Base-by-base conservation (phyloP, 2,888 invertebrate species). In the Melieria picta region DNA sequence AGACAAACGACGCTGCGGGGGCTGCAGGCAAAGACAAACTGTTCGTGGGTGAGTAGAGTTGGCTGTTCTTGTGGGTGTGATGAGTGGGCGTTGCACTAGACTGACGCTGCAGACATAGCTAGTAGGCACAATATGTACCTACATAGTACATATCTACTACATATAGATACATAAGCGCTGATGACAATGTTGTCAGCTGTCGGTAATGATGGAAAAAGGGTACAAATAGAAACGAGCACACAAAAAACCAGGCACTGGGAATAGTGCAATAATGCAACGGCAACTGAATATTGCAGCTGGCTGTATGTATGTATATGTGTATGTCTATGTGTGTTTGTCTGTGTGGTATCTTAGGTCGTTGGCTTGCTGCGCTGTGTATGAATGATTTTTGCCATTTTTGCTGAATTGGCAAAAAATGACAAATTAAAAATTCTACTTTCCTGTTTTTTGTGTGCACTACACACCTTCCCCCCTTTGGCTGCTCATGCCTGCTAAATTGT, bases 171-270 rank as follows among this genome's bases (percentile, higher is more conserved):
- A 30, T 30, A 30, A 30, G 30, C 30, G 30, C 30, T 30, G 30
- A n/a, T 45, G 50, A 61, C 61, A 68, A 62, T 61, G 30, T 42
- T 46, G 55, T 9, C 68, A 68, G 55, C 68, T 52, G 61, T 61
- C 61, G 68, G 46, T 62, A 58, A 66, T 58, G 58, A 48, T 43
- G 58, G 30, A 30, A 30, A 30, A 30, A 30, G 30, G 30, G 30
- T 2, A 30, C 30, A 30, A 30, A 30, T 30, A 30, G 30, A 30
- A 30, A 30, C 13, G 9, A 60, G 6, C 1, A 47, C 1, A 13
- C 9, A 47, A 56, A 16, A 57, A 42, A 43, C 9, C 43, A 65
- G 7, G 43, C 42, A 55, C 43, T 30, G 13, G 3, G 55, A 46
- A 13, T 46, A 4, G 4, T 16, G 55, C 5, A 43, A 5, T 10